Conservation (phyloP, 2,113 vertebrate species). For the Lates calcarifer region DNA sequence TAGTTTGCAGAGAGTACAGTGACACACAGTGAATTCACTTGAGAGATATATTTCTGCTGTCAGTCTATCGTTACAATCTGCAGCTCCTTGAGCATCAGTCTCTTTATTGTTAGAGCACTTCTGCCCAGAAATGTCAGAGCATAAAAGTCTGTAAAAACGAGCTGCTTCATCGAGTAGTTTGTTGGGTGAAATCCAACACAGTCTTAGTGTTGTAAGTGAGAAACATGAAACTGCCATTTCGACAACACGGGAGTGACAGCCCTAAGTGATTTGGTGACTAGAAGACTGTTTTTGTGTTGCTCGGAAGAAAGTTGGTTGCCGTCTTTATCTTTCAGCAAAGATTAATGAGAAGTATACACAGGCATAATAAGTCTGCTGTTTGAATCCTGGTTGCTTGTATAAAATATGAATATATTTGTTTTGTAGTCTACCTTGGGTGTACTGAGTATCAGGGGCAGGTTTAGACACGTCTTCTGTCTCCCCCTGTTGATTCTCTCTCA, state of each 20-base stretch:
- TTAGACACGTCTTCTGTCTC: background rate
- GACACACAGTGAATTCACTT: background rate
- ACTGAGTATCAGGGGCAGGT: background rate
- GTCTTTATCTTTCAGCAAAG: background rate
- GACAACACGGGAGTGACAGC: background rate
- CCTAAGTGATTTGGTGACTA: background rate
- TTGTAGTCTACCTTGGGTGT: background rate
- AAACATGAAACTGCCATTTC: background rate
- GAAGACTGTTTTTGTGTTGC: background rate
- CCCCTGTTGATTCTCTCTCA: background rate
- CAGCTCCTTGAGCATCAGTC: background rate
- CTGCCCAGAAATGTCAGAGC: background rate
- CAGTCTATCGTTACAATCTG: background rate
- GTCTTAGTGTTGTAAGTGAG: background rate
- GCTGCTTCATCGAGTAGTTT: background rate
- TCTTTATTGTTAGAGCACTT: background rate
- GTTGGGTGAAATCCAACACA: background rate
- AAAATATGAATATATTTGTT: conserved; percentile 2
- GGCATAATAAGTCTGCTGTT: background rate
- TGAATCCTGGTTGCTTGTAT: background rate
- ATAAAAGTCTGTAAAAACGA: background rate
- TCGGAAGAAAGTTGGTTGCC: background rate
- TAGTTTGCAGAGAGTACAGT: conserved; percentile 8
- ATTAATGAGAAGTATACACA: background rate
- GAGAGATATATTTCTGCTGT: background rate